These are phyloP conservation scores for Rhorus exstirpatorius DNA, from an alignment of 2,888 invertebrate genomes.

Conservation along the genomic window DNA sequence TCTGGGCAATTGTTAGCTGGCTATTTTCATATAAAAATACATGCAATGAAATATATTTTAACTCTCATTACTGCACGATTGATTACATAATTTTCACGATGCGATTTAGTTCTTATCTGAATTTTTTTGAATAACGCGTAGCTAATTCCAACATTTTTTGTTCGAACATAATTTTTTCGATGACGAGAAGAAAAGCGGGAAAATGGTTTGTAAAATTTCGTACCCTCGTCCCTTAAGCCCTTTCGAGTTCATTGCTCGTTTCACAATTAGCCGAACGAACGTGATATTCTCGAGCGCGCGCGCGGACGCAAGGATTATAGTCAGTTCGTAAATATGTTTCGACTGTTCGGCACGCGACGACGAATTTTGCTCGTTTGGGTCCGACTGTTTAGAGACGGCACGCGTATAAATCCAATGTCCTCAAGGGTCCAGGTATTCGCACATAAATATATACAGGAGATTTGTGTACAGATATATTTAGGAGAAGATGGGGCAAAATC, in stretches of 20 bases:
- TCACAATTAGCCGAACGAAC: slow-evolving; percentile 42
- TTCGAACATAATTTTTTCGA: not conserved
- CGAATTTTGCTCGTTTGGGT: slow-evolving; percentile 30
- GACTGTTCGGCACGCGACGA: slow-evolving; percentile 55
- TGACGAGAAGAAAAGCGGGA: no score
- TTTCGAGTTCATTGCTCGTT: slow-evolving; percentile 60
- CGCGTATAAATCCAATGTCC: slow-evolving; percentile 49
- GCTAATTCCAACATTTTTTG: not conserved
- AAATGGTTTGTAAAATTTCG: no score
- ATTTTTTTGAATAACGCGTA: no score
- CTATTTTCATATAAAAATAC: no score
- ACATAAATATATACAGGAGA: no score
- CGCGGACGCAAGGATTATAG: slow-evolving; percentile 45
- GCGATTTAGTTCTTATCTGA: no score
- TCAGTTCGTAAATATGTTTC: slow-evolving; percentile 58
- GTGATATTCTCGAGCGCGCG: slow-evolving; percentile 12
- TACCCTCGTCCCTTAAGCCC: slow-evolving; percentile 50
- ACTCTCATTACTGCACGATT: not conserved
- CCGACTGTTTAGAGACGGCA: slow-evolving; percentile 42
- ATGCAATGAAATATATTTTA: no score
- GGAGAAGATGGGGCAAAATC: no score
- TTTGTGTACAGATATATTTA: no score
- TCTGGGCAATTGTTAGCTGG: no score
- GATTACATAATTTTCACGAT: no score
- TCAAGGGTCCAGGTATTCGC: slow-evolving; percentile 24